Evolutionary conservation across 2,113 vertebrate genomes (phyloP), one percentile per base, ranked within the genome.

Genomic region (Spizaetus ornatus): DNA sequence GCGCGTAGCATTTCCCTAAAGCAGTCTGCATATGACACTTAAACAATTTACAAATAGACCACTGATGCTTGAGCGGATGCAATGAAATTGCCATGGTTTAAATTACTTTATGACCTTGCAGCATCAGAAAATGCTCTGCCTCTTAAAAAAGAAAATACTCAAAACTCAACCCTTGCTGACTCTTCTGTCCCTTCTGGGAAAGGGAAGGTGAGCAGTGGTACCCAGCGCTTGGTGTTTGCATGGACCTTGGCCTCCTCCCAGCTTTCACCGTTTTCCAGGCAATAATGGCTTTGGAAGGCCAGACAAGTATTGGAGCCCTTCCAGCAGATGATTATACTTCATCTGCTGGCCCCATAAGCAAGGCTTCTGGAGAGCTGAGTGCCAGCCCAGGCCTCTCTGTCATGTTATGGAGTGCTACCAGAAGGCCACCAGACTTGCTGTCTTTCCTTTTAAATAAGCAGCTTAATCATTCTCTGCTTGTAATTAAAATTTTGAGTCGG

Each of bases 1-100:
- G 78, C 14, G 12, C 11, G 17, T 36, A 66, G 76, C 45, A 25
- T 43, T 43, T 84, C 93, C 47, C 88, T 13, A 42, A 17, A 47
- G 45, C 56, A 50, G 79, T 45, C 43, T 3, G 3, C 77, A 31
- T 65, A 34, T 78, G 80, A 80, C 71, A 92, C 45, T 79, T 53
- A 74, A 93, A 79, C 93, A 48, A 82, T 93, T 92, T 93, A 72
- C 91, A 91, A 94, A 77, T 58, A 85, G 77, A 79, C 63, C 48
- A n/a, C 26, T 82, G 88, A 66, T 31, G 45, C 82, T 71, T 69
- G 45, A 72, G n/a, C 1, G 6, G 86, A 32, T 72, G 70, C 38
- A 80, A 34, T 21, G 34, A 16, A 94, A 94, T 80, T 61, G n/a
- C 82, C 5, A 4, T 34, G 7, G n/a, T 90, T 91, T 90, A 83